Conservation (phyloP, 2,797 vertebrate species). For the Cuniculus paca region DNA sequence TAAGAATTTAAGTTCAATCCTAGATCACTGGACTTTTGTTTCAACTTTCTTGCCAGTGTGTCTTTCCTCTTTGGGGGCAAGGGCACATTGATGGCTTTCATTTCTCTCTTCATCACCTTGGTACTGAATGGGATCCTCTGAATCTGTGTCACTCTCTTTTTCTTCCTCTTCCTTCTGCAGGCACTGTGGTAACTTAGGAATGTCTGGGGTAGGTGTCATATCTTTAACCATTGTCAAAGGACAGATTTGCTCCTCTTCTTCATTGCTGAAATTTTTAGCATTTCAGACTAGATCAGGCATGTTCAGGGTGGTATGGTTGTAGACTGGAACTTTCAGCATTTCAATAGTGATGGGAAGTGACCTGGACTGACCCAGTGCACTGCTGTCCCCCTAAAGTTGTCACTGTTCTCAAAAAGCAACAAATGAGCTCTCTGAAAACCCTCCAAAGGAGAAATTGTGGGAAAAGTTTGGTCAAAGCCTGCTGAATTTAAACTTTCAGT, state of each 20-base stretch:
- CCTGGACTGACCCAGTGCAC: slow-evolving; percentile 89
- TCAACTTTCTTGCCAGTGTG: slow-evolving; percentile 96
- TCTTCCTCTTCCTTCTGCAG: slow-evolving; percentile 91
- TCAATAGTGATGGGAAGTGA: slow-evolving; percentile 94
- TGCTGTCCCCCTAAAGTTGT: slow-evolving; percentile 90
- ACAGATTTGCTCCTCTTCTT: slow-evolving; percentile 93
- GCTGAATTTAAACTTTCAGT: slow-evolving; percentile 97
- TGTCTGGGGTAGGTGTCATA: slow-evolving; percentile 89
- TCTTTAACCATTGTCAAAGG: slow-evolving; percentile 92
- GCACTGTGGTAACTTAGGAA: slow-evolving; percentile 90
- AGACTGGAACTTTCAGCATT: slow-evolving; percentile 90
- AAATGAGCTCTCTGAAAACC: slow-evolving; percentile 95
- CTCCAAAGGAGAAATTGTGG: slow-evolving; percentile 91
- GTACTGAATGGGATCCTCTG: slow-evolving; percentile 93
- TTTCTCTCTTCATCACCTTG: slow-evolving; percentile 96
- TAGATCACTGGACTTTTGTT: slow-evolving; percentile 86
- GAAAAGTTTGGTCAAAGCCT: slow-evolving; percentile 96
- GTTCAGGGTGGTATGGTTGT: neutral
- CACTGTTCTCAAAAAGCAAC: slow-evolving; percentile 94
- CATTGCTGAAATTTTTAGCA: slow-evolving; percentile 93
- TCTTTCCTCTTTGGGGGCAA: slow-evolving; percentile 98
- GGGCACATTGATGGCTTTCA: slow-evolving; percentile 90
- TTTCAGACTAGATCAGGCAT: neutral
- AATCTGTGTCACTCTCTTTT: slow-evolving; percentile 96
- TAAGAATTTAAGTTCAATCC: slow-evolving; percentile 91